Evolutionary conservation across 2,888 invertebrate species (phyloP), one percentile per base, ranked within the genome.

Genomic region (Cylloceria caligata): DNA sequence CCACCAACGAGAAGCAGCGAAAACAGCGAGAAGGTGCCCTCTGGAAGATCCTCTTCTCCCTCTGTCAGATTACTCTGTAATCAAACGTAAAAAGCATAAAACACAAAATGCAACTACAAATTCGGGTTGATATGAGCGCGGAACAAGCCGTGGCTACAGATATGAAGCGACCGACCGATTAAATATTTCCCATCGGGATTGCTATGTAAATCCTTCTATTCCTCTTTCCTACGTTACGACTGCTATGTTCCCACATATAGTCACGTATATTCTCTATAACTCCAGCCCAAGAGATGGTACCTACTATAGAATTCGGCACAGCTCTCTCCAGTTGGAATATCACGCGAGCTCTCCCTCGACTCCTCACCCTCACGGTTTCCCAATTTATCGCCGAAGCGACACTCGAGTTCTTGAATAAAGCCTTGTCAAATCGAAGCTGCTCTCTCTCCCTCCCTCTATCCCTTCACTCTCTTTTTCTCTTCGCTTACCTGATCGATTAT

Each of bases 1-100:
- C 88, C 90, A 97, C 97, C 97, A 93, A 97, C 96, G 93, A 97
- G 94, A 91, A 97, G 94, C 93, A 96, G 96, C 87, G 97, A 96
- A 91, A 97, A 95, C 92, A 96, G 94, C 83, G 97, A 96, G 91
- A 96, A 96, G 88, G 96, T 95, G 92, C 96, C 96, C 87, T 96
- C 96, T 80, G 93, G 93, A 86, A 95, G 95, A 84, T 95, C 94
- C 90, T 95, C 95, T 89, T 95, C 95, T 88, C 95, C 95, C 90
- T 95, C 90, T 88, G 92, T 92, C 89, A 89, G 88, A 88, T 92
- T 91, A 86, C 88, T 90, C 92, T 92, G 90, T 27, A 90, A 90
- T 85, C 82, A 83, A 75, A 82, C 34, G 55, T 65, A 65, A 74
- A 78, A 80, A 65, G 79, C 79, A 74, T 82, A 52, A 71, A 79